Base-by-base conservation (phyloP, 1,140 invertebrate species). In the Heterodera carotae region DNA sequence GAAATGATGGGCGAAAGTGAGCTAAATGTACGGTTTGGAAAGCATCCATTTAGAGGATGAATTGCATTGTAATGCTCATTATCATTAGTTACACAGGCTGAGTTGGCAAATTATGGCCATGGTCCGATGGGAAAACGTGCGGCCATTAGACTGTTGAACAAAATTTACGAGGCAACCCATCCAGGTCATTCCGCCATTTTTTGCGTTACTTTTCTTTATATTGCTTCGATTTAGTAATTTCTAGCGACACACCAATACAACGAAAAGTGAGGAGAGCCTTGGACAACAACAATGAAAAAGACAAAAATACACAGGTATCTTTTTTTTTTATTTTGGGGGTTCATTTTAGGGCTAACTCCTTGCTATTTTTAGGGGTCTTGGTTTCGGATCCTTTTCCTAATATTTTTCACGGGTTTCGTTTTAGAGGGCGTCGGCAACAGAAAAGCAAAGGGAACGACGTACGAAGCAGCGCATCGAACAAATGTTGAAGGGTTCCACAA, bases 81-180 rank as follows among this genome's bases (percentile, higher is more conserved):
- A 62, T 43, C n/a, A 53, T 8, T 5, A 22, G 43, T 72, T 72
- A n/a, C n/a, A n/a, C 53, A 74, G 71, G 25, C 71, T 15, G 71
- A 74, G 64, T 10, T 74, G 25, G n/a, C 71, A 18, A 74, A 74
- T 22, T 74, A 74, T 22, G 71, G 71, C 27, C 71, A 74, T 27
- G 71, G 71, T 6, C 71, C 71, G 27, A 74, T 74, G 71, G 71
- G 71, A 62, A 74, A 60, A 74, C 43, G 71, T 6, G 71, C 71
- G 27, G 71, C 71, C 27, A 56, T 74, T 25, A 29, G 33, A 74
- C n/a, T 74, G n/a, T 74, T 74, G 27, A 74, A 74, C 25, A 31
- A 33, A 74, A 74, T 74, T 43, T 74, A 62, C n/a, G 71, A 74
- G 39, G 71, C 71, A 31, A 74, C 71, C 18, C 71, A 74, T 64